Evolutionary conservation across 2,113 vertebrate species (phyloP), one percentile per base, ranked within the genome.

Genomic region (Burhinus bistriatus): DNA sequence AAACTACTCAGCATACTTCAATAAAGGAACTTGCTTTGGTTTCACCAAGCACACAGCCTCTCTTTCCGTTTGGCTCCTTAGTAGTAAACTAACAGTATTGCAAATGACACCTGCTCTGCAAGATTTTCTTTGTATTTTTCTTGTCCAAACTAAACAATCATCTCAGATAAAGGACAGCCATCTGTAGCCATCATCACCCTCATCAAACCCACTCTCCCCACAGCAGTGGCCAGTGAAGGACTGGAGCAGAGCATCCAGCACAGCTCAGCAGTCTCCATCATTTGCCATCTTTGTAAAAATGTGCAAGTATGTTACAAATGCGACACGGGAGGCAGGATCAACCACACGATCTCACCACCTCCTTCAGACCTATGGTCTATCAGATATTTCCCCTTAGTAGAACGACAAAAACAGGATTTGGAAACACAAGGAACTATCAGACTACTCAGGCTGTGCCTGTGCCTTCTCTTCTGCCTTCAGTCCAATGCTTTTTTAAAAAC

Each of bases 281-380:
- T 8, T 22, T 18, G 9, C 40, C 2, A 0, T 12, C 66, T 49
- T 5, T 4, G 25, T 42, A 27, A 32, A 64, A 55, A 82, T 0
- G 23, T 21, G 29, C 27, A 47, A 52, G 12, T 2, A 7, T 1
- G 2, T 1, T 38, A 6, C 45, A 27, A 40, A 27, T 0, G 3
- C 0, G 2, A 30, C 25, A 30, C 0, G 0, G 29, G 18, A 58
- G 34, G 68, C 12, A 18, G 32, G 38, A 32, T 9, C 45, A 34
- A 18, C 18, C 4, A 0, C 12, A 15, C 0, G 1, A 59, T 9
- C 34, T 44, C 36, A 32, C 2, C 0, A 1, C 6, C 62, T 54
- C 54, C 58, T 42, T 13, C 73, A 62, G 15, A 51, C 26, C 32
- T 17, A 8, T 0, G 3, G 12, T 7, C 40, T 7, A 5, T 12